Conservation (phyloP, 2,113 vertebrate genomes). For the Lates calcarifer region DNA sequence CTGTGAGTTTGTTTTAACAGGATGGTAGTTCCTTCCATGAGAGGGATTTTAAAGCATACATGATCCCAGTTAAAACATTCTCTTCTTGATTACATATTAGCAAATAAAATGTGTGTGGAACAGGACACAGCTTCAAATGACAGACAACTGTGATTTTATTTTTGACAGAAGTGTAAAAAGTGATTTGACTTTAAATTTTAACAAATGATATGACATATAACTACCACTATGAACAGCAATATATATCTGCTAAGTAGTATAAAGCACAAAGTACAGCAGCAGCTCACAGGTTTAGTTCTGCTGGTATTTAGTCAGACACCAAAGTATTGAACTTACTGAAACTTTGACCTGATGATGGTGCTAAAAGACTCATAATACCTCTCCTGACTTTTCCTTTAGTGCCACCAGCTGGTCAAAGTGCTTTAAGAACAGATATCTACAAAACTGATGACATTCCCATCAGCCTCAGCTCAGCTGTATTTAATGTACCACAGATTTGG, state of each 20-base stretch:
- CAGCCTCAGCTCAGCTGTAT: not conserved
- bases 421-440: no score
- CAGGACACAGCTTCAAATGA: no score
- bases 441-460: not conserved
- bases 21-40: not conserved
- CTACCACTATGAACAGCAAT: no score
- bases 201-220: no score
- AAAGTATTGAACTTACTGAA: not conserved
- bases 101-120: no score
- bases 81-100: not conserved
- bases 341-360: not conserved
- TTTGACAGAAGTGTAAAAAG: no score
- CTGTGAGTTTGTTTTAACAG: constrained; percentile 13
- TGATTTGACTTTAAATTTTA: no score
- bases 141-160: not conserved
- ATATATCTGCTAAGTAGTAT: no score
- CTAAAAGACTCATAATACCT: not conserved
- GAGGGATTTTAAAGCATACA: not conserved
- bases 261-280: no score
- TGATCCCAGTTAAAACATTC: not conserved
- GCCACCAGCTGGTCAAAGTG: not conserved
- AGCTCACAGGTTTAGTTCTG: not conserved
- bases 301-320: not conserved
- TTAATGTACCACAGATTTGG: not conserved
- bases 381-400: not conserved